A percentile compares a stretch with the other conserved stretches of the same genome.
Conservation (phyloP, 2,888 invertebrate species). For the Melolontha melolontha region DNA sequence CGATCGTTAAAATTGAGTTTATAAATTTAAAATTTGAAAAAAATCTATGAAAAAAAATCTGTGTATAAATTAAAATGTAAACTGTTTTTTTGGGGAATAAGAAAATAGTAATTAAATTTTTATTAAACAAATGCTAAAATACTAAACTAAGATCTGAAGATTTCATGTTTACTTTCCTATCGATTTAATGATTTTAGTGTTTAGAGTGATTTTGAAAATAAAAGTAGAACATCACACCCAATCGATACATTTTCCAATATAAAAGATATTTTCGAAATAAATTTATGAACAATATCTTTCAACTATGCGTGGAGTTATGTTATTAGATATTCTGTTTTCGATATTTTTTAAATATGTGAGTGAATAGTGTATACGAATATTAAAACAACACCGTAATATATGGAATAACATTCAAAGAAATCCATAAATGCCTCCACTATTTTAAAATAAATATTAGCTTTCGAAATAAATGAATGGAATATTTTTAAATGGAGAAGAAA, state of each 20-base stretch:
- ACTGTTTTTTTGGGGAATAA: slow-evolving; percentile 6
- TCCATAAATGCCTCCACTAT: slow-evolving; percentile 9
- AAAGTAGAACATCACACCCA: not conserved
- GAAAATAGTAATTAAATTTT: slow-evolving; percentile 30
- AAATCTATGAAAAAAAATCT: not conserved
- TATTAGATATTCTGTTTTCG: too few species aligned
- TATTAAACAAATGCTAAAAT: slow-evolving; percentile 28
- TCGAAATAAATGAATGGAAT: slow-evolving; percentile 21
- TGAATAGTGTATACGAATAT: not conserved
- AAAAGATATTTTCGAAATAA: too few species aligned
- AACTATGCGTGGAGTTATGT: too few species aligned
- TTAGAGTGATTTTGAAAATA: slow-evolving; percentile 26
- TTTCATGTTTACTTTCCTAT: slow-evolving; percentile 23
- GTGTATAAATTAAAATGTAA: slow-evolving; percentile 34
- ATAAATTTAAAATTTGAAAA: slow-evolving; percentile 28
- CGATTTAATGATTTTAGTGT: slow-evolving; percentile 33
- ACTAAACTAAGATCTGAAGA: slow-evolving; percentile 18
- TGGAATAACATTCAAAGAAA: slow-evolving; percentile 23
- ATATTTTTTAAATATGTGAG: too few species aligned
- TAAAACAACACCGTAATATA: slow-evolving; percentile 13
- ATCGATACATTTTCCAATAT: slow-evolving; percentile 6
- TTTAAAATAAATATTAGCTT: slow-evolving; percentile 35
- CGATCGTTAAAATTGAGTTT: slow-evolving; percentile 37
- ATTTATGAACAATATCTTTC: too few species aligned
- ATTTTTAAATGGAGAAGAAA: slow-evolving; percentile 24